Conservation (phyloP, 2,888 invertebrate genomes). For the Notodonta dromedarius region DNA sequence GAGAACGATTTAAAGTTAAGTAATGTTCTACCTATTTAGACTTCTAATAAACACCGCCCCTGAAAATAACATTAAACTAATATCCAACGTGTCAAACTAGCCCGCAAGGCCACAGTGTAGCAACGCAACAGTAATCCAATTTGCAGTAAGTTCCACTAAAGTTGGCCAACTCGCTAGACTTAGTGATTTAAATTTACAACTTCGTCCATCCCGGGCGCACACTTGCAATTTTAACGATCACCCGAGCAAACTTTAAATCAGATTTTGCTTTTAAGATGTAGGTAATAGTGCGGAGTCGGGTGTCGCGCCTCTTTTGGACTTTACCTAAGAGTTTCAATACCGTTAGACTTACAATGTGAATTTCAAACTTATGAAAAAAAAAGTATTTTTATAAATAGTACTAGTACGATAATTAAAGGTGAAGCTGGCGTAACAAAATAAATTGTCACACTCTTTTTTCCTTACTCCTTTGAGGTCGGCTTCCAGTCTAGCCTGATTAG, state of each 20-base stretch:
- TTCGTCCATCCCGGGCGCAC: conserved; percentile 59
- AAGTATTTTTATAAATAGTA: not conserved
- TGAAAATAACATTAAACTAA: conserved; percentile 4
- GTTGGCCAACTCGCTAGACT: conserved; percentile 66
- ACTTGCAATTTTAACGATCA: conserved; percentile 77
- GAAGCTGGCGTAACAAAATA: no score
- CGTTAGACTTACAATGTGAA: conserved; percentile 7
- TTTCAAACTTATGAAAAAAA: not conserved
- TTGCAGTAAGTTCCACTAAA: conserved; percentile 69
- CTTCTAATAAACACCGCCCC: not conserved
- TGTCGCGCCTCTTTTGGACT: conserved; percentile 28
- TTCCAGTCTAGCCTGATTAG: no score
- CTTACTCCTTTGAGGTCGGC: no score
- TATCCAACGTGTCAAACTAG: conserved; percentile 61
- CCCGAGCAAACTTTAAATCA: conserved; percentile 60
- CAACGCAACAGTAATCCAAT: conserved; percentile 71
- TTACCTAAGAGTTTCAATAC: conserved; percentile 10
- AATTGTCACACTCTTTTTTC: no score
- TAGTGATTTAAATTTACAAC: conserved; percentile 82
- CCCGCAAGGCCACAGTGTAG: conserved; percentile 47
- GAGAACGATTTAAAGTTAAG: no score
- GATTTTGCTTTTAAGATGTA: conserved; percentile 59
- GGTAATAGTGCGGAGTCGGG: conserved; percentile 44
- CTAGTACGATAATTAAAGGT: no score
- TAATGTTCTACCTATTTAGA: no score